Base-by-base conservation (phyloP, 2,113 vertebrate genomes). In the Mustelus asterias region DNA sequence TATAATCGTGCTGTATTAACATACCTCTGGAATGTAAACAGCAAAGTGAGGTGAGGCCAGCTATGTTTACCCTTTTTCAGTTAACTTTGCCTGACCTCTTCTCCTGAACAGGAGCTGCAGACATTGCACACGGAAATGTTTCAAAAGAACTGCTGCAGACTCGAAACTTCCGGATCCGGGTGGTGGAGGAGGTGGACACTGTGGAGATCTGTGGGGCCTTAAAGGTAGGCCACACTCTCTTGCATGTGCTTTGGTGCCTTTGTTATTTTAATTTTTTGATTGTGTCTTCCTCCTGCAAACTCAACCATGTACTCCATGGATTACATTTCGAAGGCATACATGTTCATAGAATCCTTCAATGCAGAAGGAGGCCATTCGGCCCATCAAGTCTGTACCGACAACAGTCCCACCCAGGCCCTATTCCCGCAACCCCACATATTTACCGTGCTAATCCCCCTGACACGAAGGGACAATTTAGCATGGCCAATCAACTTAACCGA, bases 131-230 rank as follows among this genome's bases (percentile, higher is more conserved):
- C 0, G 98, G 99, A 65, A 97, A 98, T 95, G 96, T 97, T 48
- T 97, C 99, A 97, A 99, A 99, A 97, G 98, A 99, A 48, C 97
- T 99, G 96, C 98, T 99, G 98, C 99, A 99, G 97, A 99, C 99
- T 0, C 97, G 97, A 0, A 99, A 99, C 96, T 99, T 99, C 97
- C 98, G 99, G 0, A 98, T 99, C 96, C 98, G 98, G 0, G 99
- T 99, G 97, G 99, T 99, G 96, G 97, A 97, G 76, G 99, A 99
- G 69, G 98, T 99, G 0, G 99, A 99, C 60, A 99, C 99, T 0
- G 99, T 99, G 0, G 99, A 99, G 98, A 98, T 99, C 97, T 99
- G 99, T 6, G 99, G 99, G 22, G 99, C 99, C 8, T 98, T 99
- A 93, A 99, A 99, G 98, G 99, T 99, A 95, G 5, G 37, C 41